These are phyloP conservation scores for Eutolmus rufibarbis DNA, from an alignment of 2,888 invertebrate species.

Conservation along the genomic window DNA sequence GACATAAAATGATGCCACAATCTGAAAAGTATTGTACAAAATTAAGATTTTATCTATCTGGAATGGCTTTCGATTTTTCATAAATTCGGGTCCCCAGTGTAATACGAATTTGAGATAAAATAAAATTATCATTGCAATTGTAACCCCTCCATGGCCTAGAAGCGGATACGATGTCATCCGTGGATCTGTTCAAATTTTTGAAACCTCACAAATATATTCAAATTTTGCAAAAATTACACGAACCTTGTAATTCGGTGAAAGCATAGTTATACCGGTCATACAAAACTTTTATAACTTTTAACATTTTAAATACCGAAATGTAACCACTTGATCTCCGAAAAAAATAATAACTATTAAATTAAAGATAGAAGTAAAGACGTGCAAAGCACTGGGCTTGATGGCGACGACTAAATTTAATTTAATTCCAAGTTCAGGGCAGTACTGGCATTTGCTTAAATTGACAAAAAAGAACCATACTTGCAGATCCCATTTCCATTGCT, in stretches of 20 bases:
- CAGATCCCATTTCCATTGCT: not conserved
- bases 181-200: slow-evolving; percentile 14
- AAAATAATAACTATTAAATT: not conserved
- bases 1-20: slow-evolving; percentile 53
- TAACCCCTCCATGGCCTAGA: slow-evolving; percentile 57
- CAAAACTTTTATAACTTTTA: not conserved
- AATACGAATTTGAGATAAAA: slow-evolving; percentile 73
- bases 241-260: not conserved
- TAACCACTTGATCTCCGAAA: not conserved
- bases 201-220: not conserved
- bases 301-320: not conserved
- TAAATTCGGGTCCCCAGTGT: slow-evolving; percentile 72
- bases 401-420: not conserved
- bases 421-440: not conserved
- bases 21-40: slow-evolving; percentile 72
- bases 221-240: not conserved
- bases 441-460: not conserved
- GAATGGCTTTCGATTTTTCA: slow-evolving; percentile 70
- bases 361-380: not conserved
- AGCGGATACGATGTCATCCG: not conserved
- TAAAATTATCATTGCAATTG: slow-evolving; percentile 59
- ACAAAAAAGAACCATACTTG: not conserved
- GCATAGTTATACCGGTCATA: not conserved
- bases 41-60: slow-evolving; percentile 71
- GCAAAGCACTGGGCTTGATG: not conserved